Conservation (phyloP, 2,113 vertebrate species). For the Clarias magur region DNA sequence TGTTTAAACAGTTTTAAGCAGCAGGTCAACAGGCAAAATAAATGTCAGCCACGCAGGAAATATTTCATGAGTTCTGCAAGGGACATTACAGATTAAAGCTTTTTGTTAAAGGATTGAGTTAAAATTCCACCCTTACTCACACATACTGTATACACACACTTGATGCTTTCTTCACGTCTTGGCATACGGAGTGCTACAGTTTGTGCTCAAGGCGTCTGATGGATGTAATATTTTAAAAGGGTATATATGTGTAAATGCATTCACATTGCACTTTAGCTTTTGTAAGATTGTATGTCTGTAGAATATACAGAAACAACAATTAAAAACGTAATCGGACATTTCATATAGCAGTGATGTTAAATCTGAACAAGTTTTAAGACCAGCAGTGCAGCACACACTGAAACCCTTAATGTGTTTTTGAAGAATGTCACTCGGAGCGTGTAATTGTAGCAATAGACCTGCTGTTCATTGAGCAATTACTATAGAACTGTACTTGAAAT, state of each 20-base stretch:
- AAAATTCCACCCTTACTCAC: background rate
- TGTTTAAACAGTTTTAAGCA: background rate
- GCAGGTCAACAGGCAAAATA: background rate
- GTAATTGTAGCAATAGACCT: slow-evolving; percentile 34
- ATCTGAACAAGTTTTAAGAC: background rate
- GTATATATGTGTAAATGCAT: background rate
- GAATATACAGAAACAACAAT: background rate
- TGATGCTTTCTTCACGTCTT: background rate
- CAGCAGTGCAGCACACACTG: background rate
- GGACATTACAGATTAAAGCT: background rate
- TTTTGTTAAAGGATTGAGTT: background rate
- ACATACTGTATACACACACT: background rate
- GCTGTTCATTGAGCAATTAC: slow-evolving; percentile 35
- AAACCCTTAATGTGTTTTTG: background rate
- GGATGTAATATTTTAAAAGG: background rate
- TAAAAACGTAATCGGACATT: background rate
- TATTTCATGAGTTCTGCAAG: background rate
- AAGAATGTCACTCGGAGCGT: background rate
- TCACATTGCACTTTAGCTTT: background rate
- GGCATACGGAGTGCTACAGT: background rate
- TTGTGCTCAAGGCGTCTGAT: background rate
- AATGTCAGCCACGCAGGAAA: background rate
- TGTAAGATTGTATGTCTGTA: background rate
- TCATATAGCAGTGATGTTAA: background rate
- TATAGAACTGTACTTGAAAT: slow-evolving; percentile 44